Evolutionary conservation across 2,888 invertebrate genomes (phyloP).

Genomic region (Nemurella pictetii): DNA sequence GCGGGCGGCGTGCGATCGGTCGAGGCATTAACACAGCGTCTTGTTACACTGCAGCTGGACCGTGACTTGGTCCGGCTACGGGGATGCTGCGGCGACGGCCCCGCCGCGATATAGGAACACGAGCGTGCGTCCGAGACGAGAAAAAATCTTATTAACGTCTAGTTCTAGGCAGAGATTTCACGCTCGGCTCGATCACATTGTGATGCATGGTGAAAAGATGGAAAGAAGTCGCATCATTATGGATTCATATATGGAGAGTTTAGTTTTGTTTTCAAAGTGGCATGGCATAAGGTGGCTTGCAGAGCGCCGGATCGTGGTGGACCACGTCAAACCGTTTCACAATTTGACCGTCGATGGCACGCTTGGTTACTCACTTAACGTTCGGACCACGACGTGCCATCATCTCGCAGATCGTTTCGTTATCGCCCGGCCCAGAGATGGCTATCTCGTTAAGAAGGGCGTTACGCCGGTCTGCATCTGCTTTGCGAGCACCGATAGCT

Average conservation of each 20-base stretch:
- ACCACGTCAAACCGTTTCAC: constrained; percentile 34
- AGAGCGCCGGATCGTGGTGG: constrained; percentile 17
- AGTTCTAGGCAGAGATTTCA: constrained; percentile 38
- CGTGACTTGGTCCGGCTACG: no score
- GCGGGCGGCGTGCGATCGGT: no score
- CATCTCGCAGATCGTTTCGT: neutral
- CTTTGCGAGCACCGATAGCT: neutral
- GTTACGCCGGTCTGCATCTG: neutral
- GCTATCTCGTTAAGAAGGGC: constrained; percentile 23
- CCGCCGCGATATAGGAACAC: no score
- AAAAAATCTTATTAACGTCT: constrained; percentile 39
- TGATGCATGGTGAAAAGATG: neutral
- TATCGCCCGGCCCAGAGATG: neutral
- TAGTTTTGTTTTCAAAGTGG: neutral
- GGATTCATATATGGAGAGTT: constrained; percentile 40
- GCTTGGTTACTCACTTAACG: constrained; percentile 20
- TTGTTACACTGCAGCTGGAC: neutral
- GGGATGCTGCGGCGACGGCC: neutral
- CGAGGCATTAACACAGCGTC: neutral
- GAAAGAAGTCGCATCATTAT: constrained; percentile 40
- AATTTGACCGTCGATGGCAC: constrained; percentile 1
- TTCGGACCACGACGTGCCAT: neutral
- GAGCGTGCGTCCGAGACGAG: constrained; percentile 5
- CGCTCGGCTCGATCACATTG: constrained; percentile 25
- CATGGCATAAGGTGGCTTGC: neutral